Evolutionary conservation across 1,140 invertebrate genomes (phyloP).

Genomic region (Colletes gigas): DNA sequence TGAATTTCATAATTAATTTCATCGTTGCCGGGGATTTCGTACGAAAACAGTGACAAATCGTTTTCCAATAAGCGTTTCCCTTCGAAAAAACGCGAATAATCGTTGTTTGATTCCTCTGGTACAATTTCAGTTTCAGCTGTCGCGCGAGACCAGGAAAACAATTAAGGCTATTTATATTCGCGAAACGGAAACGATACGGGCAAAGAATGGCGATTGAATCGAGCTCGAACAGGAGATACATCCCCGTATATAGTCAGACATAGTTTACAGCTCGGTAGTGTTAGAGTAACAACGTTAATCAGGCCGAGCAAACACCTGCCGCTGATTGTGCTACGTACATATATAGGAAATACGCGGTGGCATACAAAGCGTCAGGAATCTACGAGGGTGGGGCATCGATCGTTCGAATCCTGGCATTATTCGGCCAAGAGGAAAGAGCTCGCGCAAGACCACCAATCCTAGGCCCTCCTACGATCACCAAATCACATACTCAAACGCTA

Average conservation of each 20-base stretch:
- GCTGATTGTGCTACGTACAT: slow-evolving; percentile 71
- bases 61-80: neutral
- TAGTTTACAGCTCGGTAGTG: slow-evolving; percentile 47
- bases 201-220: slow-evolving; percentile 37
- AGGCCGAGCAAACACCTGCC: slow-evolving; percentile 72
- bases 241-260: slow-evolving; percentile 44
- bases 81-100: neutral
- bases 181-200: slow-evolving; percentile 1
- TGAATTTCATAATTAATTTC: too few relatives aligned
- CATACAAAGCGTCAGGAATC: slow-evolving; percentile 59
- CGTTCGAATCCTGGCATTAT: slow-evolving; percentile 60
- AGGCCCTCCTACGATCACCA: slow-evolving; percentile 8
- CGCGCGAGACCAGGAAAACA: neutral
- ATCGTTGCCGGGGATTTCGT: neutral
- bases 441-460: slow-evolving; percentile 54
- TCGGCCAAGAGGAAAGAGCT: slow-evolving; percentile 55
- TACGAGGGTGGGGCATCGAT: slow-evolving; percentile 68
- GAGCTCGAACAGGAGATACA: slow-evolving; percentile 33
- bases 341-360: slow-evolving; percentile 62
- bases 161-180: slow-evolving; percentile 24
- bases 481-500: slow-evolving; percentile 7
- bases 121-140: neutral
- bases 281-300: slow-evolving; percentile 71
- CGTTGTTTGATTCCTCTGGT: neutral
- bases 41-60: neutral